Conservation (phyloP, 2,797 vertebrate genomes). For the Rhynchotus rufescens region DNA sequence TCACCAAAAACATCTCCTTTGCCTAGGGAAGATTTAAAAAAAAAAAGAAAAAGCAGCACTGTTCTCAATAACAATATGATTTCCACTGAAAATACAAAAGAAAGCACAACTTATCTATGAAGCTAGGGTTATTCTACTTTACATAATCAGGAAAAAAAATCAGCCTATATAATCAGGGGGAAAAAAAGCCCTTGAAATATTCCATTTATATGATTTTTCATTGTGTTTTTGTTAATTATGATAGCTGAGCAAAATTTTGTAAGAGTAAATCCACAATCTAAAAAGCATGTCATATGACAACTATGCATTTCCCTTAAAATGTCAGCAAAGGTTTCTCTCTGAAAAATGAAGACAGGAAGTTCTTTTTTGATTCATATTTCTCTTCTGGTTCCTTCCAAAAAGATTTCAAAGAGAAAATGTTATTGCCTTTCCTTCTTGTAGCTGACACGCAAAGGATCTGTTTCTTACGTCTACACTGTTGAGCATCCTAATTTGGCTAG, state of each 20-base stretch:
- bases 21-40: conserved; percentile 77
- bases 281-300: background rate
- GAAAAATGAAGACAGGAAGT: background rate
- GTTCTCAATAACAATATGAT: background rate
- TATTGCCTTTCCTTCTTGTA: background rate
- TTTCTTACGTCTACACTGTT: background rate
- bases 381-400: background rate
- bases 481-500: background rate
- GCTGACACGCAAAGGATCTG: background rate
- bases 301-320: background rate
- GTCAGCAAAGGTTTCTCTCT: background rate
- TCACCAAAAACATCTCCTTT: conserved; percentile 99
- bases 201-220: background rate
- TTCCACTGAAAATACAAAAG: background rate
- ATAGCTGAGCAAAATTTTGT: background rate
- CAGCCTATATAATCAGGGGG: no score
- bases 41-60: conserved; percentile 18
- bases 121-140: background rate
- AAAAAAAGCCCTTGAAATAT: background rate
- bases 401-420: background rate
- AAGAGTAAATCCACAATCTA: background rate
- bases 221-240: background rate
- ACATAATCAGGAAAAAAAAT: background rate
- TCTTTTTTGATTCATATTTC: background rate
- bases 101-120: background rate